phyloP scores from a whole-genome alignment of 1,140 invertebrate genomes.

The Heliconius himera region DNA sequence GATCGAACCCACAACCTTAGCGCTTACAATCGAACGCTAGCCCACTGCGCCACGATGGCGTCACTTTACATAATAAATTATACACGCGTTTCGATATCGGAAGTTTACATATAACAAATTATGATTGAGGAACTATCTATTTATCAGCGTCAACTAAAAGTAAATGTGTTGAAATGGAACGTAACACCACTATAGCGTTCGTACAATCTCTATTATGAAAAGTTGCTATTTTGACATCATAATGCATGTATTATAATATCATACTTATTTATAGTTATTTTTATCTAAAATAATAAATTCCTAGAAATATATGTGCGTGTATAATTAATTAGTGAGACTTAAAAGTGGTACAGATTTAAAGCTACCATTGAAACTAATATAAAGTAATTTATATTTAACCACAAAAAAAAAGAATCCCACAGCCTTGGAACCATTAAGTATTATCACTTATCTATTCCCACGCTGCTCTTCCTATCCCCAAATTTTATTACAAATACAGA shows the following conservation, averaged over 20 bases:
- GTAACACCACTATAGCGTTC: not conserved
- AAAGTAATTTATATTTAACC: slow-evolving; percentile 50
- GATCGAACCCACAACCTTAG: no score
- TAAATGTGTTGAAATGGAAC: slow-evolving; percentile 14
- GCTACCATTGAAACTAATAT: slow-evolving; percentile 31
- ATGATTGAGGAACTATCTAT: slow-evolving; percentile 14
- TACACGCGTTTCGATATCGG: not conserved
- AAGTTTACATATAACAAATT: slow-evolving; percentile 14
- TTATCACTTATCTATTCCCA: slow-evolving; percentile 35
- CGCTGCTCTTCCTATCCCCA: slow-evolving; percentile 34
- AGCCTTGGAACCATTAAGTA: slow-evolving; percentile 48
- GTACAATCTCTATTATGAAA: slow-evolving; percentile 13
- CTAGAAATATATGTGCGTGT: not conserved
- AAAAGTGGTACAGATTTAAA: not conserved
- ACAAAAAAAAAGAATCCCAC: slow-evolving; percentile 34
- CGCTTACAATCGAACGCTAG: no score
- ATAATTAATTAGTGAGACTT: not conserved
- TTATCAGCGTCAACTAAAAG: slow-evolving; percentile 9
- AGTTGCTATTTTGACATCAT: slow-evolving; percentile 10
- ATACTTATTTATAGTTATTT: slow-evolving; percentile 4
- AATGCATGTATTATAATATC: slow-evolving; percentile 3
- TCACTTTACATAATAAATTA: slow-evolving; percentile 10
- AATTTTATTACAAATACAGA: slow-evolving; percentile 36
- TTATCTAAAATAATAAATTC: not conserved
- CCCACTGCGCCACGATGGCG: no score